Percentiles rank a stretch among this genome's conserved stretches.
Conservation (phyloP, 53 echinoderm and acorn worm genomes). For the Apostichopus leukothele region DNA sequence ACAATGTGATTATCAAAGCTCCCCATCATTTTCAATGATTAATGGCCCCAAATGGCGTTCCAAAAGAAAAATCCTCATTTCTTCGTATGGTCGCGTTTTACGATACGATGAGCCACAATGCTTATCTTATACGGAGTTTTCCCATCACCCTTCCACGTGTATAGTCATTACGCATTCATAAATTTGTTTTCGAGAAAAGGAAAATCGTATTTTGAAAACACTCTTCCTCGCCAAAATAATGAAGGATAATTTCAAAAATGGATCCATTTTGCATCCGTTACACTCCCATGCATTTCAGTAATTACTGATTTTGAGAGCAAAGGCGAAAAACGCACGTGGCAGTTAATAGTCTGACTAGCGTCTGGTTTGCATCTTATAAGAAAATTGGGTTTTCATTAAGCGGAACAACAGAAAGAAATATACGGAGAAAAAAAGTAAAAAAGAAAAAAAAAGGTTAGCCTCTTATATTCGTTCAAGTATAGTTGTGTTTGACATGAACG, state of each 20-base stretch:
- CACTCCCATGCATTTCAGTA: slow-evolving; percentile 24
- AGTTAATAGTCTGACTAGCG: slow-evolving; percentile 37
- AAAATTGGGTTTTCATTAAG: slow-evolving; percentile 46
- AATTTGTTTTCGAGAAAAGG: slow-evolving; percentile 24
- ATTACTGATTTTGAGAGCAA: slow-evolving; percentile 39
- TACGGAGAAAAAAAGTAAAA: not conserved
- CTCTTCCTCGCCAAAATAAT: slow-evolving; percentile 29
- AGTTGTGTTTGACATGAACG: slow-evolving; percentile 44
- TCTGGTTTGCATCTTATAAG: slow-evolving; percentile 41
- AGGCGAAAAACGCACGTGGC: slow-evolving; percentile 39
- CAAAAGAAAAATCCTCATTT: not conserved
- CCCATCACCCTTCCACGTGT: not conserved
- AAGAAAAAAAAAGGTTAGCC: not conserved
- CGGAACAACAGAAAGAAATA: slow-evolving; percentile 22
- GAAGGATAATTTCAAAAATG: slow-evolving; percentile 35
- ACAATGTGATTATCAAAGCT: not conserved
- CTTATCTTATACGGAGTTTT: not conserved
- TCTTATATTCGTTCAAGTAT: not conserved
- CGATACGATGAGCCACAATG: not conserved
- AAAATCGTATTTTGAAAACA: slow-evolving; percentile 44
- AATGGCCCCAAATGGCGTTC: slow-evolving; percentile 29
- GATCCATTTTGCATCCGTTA: slow-evolving; percentile 42
- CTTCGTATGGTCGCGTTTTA: not conserved
- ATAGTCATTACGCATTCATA: slow-evolving; percentile 28
- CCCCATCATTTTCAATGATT: not conserved